Conservation (phyloP, 2,113 vertebrate genomes). For the Furnarius figulus region DNA sequence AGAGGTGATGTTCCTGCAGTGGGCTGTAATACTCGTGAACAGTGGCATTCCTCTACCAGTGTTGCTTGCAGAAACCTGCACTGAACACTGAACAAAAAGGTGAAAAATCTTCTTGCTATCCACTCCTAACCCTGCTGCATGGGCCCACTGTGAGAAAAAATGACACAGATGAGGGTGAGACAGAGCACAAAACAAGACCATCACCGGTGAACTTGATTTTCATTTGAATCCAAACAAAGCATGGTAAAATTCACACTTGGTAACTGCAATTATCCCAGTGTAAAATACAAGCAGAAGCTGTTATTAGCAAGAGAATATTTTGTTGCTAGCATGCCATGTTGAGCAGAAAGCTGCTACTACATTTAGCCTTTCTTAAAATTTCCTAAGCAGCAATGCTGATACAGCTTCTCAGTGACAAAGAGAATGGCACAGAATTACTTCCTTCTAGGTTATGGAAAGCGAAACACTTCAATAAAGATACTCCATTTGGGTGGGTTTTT, state of each 20-base stretch:
- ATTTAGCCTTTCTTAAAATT: background rate
- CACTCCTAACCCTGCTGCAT: background rate
- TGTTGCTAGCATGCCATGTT: background rate
- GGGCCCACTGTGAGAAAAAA: background rate
- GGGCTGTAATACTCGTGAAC: background rate
- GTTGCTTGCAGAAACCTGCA: background rate
- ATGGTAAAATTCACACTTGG: background rate
- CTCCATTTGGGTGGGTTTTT: fast-evolving
- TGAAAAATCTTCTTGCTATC: background rate
- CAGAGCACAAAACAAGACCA: background rate
- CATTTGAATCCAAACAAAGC: background rate
- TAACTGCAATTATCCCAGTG: slow-evolving; percentile 12
- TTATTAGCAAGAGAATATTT: slow-evolving; percentile 47
- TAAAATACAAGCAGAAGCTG: slow-evolving; percentile 46
- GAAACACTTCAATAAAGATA: background rate
- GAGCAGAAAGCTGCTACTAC: slow-evolving; percentile 29
- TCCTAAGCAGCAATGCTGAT: background rate
- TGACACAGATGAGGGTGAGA: background rate
- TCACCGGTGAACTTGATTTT: background rate
- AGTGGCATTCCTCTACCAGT: background rate
- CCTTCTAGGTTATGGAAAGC: background rate
- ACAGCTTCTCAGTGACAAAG: background rate
- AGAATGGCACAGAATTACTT: background rate
- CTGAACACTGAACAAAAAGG: background rate
- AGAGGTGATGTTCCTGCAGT: background rate